Percentiles rank a stretch among this genome's conserved stretches.
Conservation (phyloP, 1,140 invertebrate genomes). For the Asbolus verrucosus region DNA sequence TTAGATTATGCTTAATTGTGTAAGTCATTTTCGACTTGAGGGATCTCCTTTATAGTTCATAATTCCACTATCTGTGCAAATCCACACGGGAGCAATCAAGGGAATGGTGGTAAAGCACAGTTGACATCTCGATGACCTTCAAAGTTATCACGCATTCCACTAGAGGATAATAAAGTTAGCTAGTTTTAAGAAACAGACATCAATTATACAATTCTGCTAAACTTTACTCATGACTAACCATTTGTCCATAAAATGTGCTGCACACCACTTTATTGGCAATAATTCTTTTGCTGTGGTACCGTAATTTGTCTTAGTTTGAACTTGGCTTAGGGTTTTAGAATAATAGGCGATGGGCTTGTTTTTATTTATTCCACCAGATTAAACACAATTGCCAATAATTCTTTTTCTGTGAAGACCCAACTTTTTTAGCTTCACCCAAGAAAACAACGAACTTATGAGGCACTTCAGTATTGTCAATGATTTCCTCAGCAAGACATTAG, state of each 20-base stretch:
- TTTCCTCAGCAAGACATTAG: too few species aligned
- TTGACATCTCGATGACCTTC: slow-evolving; percentile 21
- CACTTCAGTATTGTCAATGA: too few species aligned
- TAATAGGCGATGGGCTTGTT: not conserved
- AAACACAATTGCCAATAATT: not conserved
- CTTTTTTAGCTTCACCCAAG: not conserved
- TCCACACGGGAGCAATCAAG: slow-evolving; percentile 31
- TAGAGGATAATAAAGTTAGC: slow-evolving; percentile 21
- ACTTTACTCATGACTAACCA: not conserved
- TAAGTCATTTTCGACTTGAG: slow-evolving; percentile 5
- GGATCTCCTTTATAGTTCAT: slow-evolving; percentile 15
- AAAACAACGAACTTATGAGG: too few species aligned
- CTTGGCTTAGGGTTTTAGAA: not conserved
- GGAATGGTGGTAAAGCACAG: slow-evolving; percentile 1
- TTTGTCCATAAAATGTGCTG: not conserved
- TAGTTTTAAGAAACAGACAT: not conserved
- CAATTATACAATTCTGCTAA: not conserved
- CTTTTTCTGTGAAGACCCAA: not conserved
- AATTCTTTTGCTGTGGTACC: not conserved
- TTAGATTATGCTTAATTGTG: slow-evolving; percentile 1
- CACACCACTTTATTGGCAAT: not conserved
- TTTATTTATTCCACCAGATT: slow-evolving; percentile 3
- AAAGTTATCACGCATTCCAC: slow-evolving; percentile 19
- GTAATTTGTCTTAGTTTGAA: not conserved
- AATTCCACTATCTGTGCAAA: slow-evolving; percentile 22